phyloP scores from a whole-genome alignment of 1,140 invertebrate species.

The Sarcophaga peregrina region DNA sequence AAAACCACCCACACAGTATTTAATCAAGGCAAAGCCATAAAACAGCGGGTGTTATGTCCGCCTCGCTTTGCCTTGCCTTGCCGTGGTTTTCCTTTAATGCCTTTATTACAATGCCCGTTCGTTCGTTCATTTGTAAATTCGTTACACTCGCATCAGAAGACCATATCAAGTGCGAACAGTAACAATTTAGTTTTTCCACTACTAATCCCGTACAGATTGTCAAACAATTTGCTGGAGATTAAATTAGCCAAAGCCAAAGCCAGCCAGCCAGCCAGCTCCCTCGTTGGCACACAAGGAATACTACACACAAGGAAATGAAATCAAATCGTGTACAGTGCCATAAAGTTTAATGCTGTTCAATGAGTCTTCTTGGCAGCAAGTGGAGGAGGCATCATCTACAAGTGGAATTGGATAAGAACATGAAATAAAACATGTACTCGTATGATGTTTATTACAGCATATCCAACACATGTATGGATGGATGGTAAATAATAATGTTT shows the following conservation, averaged over 20 bases:
- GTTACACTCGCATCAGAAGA: background rate
- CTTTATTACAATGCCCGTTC: too few species aligned
- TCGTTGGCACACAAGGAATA: too few species aligned
- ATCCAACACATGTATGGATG: background rate
- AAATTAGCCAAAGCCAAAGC: conserved; percentile 63
- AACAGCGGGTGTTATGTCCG: conserved; percentile 16
- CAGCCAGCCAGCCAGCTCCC: too few species aligned
- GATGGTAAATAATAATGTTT: background rate
- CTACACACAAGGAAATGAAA: too few species aligned
- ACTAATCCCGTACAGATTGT: conserved; percentile 59
- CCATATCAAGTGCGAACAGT: conserved; percentile 26
- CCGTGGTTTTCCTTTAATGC: background rate
- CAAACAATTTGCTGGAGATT: conserved; percentile 65
- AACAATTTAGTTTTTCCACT: conserved; percentile 3
- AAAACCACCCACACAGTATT: conserved; percentile 21
- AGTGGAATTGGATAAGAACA: background rate
- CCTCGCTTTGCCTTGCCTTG: background rate
- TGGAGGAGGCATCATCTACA: background rate
- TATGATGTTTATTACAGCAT: background rate
- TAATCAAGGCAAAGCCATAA: conserved; percentile 16
- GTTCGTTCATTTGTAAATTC: too few species aligned
- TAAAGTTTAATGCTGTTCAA: background rate
- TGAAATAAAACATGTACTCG: background rate
- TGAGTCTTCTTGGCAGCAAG: too few species aligned
- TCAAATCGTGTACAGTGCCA: background rate